These are phyloP conservation scores for Pachydiplax longipennis DNA, from an alignment of 2,888 invertebrate species.

Conservation along the genomic window DNA sequence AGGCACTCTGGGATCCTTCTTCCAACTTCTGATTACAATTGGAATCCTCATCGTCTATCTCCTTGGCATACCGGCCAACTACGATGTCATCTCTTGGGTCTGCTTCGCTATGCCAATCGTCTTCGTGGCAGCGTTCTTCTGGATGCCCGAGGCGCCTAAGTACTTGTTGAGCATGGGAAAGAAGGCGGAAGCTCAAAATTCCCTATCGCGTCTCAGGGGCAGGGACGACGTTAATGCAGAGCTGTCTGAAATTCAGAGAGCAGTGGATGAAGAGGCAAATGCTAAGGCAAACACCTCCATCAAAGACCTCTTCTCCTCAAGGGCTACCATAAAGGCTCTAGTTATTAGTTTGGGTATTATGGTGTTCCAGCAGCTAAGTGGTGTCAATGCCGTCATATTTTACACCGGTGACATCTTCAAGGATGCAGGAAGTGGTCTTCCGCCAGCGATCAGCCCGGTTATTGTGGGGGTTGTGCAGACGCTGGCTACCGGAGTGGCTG, in stretches of 20 bases:
- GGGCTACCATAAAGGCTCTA: constrained; percentile 54
- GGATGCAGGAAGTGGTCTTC: constrained; percentile 55
- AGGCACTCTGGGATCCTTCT: constrained; percentile 72
- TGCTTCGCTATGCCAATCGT: constrained; percentile 60
- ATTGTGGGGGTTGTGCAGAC: constrained; percentile 61
- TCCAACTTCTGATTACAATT: constrained; percentile 72
- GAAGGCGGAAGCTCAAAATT: constrained; percentile 66
- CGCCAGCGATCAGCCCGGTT: constrained; percentile 58
- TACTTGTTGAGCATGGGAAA: constrained; percentile 67
- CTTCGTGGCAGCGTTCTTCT: constrained; percentile 60
- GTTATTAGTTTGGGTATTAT: constrained; percentile 59
- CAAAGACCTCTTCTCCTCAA: not conserved
- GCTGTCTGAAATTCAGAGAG: constrained; percentile 57
- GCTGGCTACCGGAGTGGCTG: constrained; percentile 56
- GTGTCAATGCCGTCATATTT: constrained; percentile 59
- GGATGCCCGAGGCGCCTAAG: constrained; percentile 75
- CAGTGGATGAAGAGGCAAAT: constrained; percentile 51
- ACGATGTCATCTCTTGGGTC: constrained; percentile 60
- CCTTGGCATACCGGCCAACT: constrained; percentile 59
- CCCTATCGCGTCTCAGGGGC: constrained; percentile 70
- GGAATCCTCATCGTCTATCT: constrained; percentile 71
- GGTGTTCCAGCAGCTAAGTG: constrained; percentile 60
- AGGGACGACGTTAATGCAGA: constrained; percentile 67
- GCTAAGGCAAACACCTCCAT: not conserved
- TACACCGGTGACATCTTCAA: constrained; percentile 57